Base-by-base conservation (phyloP, 2,113 vertebrate species). In the Alethe diademata region DNA sequence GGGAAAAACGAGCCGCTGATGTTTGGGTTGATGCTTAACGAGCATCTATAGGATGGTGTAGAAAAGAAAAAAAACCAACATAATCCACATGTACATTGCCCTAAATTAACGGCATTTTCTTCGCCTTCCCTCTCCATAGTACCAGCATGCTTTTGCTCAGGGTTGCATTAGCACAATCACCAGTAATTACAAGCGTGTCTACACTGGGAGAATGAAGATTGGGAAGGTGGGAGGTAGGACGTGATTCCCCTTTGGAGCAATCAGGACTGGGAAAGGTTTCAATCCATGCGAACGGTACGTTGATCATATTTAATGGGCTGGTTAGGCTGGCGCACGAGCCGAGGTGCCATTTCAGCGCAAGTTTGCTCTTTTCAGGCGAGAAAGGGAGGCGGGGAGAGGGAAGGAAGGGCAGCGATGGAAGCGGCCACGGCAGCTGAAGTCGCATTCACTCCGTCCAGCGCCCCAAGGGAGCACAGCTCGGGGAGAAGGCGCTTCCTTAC, bases 81-180 rank as follows among this genome's bases (percentile, higher is more conserved):
- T 86, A 81, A 88, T 95, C 72, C 92, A 75, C 54, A 83, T 18
- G 86, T 73, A 62, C 78, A 89, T 74, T 92, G 82, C 93, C 80
- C 95, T 92, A 94, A 95, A 97, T 96, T 96, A 96, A 72, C 29
- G 74, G 95, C 78, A 18, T 93, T 97, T 93, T 93, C 64, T 92
- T 78, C 73, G 71, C 86, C 86, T 86, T 43, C 45, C 54, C 78
- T 84, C 64, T 91, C 76, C 88, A 57, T 45, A 79, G 79, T 43
- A 93, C 86, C 90, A 47, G 85, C 88, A 33, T 19, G 83, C 72
- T 95, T 96, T 94, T 85, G 94, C 93, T 94, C 86, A 35, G 91
- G 82, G 91, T 86, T 24, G 88, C 93, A n/a, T 45, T 96, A 95
- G 90, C 82, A 42, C 85, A 56, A 88, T 90, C 84, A 69, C 78